Evolutionary conservation across 1,140 invertebrate species (phyloP).

Genomic region (Aphelinus atriplicis): DNA sequence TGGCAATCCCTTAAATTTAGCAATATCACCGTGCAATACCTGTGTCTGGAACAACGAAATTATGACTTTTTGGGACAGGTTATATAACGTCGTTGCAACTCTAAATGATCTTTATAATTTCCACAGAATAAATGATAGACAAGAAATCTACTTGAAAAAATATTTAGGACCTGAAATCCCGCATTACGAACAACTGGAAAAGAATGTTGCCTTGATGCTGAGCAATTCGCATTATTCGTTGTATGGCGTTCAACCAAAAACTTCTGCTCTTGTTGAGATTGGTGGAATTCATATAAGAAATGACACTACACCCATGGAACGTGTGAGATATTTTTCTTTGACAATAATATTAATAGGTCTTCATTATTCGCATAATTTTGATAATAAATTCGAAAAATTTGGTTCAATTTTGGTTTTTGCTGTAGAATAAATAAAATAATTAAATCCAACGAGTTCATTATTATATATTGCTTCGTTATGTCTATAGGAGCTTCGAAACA

Average conservation of each 20-base stretch:
- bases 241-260: constrained; percentile 61
- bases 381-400: no score
- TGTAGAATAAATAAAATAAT: no score
- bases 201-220: constrained; percentile 66
- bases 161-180: constrained; percentile 60
- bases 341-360: no score
- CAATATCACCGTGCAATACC: constrained; percentile 64
- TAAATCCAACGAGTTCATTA: no score
- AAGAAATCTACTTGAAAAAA: constrained; percentile 34
- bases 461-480: no score
- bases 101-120: constrained; percentile 59
- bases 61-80: constrained; percentile 61
- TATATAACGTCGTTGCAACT: constrained; percentile 68
- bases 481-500: no score
- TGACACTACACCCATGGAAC: constrained; percentile 41
- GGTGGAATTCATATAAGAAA: constrained; percentile 69
- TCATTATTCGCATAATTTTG: no score
- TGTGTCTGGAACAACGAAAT: no score
- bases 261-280: constrained; percentile 68
- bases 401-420: no score
- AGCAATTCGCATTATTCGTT: constrained; percentile 69
- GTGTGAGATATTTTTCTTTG: no score
- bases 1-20: constrained; percentile 71
- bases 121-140: constrained; percentile 47
- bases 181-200: constrained; percentile 58